Evolutionary conservation across 2,888 invertebrate genomes (phyloP).

Genomic region (Nephrocerus scutellatus): DNA sequence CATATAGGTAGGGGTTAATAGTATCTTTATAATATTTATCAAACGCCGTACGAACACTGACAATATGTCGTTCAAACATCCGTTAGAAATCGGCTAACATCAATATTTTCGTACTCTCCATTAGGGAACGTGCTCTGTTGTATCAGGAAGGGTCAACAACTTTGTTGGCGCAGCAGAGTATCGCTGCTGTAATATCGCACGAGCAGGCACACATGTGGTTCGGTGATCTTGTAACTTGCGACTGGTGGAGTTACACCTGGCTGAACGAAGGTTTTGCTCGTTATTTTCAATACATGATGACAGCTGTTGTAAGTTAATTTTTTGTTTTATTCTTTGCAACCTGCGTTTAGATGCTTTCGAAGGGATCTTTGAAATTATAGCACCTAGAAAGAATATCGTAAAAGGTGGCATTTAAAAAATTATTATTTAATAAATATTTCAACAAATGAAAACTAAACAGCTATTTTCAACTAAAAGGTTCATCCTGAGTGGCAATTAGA

Average conservation of each 20-base stretch:
- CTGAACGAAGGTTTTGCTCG: constrained; percentile 62
- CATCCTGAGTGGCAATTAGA: constrained; percentile 57
- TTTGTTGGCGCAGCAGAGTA: constrained; percentile 53
- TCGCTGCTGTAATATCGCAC: constrained; percentile 53
- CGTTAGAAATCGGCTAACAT: neutral
- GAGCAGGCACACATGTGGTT: constrained; percentile 62
- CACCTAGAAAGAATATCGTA: too few species aligned
- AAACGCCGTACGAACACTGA: neutral
- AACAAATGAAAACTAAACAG: too few species aligned
- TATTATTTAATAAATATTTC: too few species aligned
- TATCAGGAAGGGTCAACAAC: constrained; percentile 57
- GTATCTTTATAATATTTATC: neutral
- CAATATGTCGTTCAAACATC: too few species aligned
- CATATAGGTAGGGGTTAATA: constrained; percentile 66
- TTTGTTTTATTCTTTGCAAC: neutral
- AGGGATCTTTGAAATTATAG: too few species aligned
- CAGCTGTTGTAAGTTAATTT: constrained; percentile 31
- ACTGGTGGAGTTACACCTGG: constrained; percentile 55
- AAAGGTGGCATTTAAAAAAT: too few species aligned
- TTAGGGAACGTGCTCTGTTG: constrained; percentile 62
- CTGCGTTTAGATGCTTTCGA: too few species aligned
- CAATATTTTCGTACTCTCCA: constrained; percentile 52
- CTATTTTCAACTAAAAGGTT: too few species aligned
- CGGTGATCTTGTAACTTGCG: constrained; percentile 55
- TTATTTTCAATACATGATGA: constrained; percentile 65